Base-by-base conservation (phyloP, 2,888 invertebrate genomes). In the Pollenia labialis region DNA sequence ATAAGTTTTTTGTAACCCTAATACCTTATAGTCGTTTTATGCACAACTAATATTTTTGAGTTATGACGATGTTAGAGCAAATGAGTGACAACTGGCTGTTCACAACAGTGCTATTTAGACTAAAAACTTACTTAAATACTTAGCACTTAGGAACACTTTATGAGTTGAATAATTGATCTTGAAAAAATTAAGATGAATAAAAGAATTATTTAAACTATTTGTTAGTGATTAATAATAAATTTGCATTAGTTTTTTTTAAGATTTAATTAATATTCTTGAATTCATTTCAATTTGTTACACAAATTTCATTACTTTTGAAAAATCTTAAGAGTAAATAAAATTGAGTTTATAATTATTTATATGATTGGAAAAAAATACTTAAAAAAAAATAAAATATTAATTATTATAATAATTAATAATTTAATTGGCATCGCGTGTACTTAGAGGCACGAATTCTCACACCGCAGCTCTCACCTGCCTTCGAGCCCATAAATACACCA, bases 391-490 rank as follows among this genome's bases (percentile, higher is more conserved):
- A 32, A 23, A 23, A 23, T 76, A 6, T 4, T 32, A 58, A 72
- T 83, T 71, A 42, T 32, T 80, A 64, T 72, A 81, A 74, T 69
- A 76, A 85, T 68, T 74, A 71, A 82, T 85, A 85, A 82, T 85
- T 83, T 77, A 87, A 88, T 87, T 88, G 88, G 91, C 91, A 91
- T 90, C 91, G 90, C 90, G 90, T 90, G 90, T 88, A 90, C 88
- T 89, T 89, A 89, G 64, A 89, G 86, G 88, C 88, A 89, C 89
- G 90, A 90, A 90, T 90, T 91, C 90, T 91, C 90, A 91, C 91
- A 87, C 88, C 90, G 90, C 91, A 91, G 90, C 91, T 91, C 91
- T 91, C 91, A 91, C 91, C 90, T 91, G 91, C 90, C 82, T 90
- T 89, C 90, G 89, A 89, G 89, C 88, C 89, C 88, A 85, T 89